Base-by-base conservation (phyloP, 30 jellyfish, hydroid and myxozoan genomes). In the Turritopsis rubra region DNA sequence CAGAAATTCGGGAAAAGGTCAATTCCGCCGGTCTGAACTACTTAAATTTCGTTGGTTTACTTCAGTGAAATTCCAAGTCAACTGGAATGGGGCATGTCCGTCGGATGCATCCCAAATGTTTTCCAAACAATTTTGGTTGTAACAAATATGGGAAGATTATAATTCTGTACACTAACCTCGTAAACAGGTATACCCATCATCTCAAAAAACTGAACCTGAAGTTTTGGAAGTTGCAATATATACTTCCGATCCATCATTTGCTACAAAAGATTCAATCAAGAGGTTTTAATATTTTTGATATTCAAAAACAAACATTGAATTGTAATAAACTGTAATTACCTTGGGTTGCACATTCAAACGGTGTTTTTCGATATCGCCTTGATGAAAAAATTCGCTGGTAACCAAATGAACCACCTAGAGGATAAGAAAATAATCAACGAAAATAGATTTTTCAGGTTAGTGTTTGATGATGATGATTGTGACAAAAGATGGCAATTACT, bases 301-400 rank as follows among this genome's bases (percentile, higher is more conserved):
- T n/a, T n/a, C n/a, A n/a, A 54, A 54, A 18, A 21, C 72, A 41
- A 41, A 41, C 5, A 41, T 3, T 41, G 60, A 41, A 13, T 41
- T 41, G 5, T 3, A 41, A 41, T 41, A 41, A 41, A 41, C 13
- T 5, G 52, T 23, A 25, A 7, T 0, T 87, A 92, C 98, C 92
- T 83, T 85, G 17, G 98, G 98, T 75, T 92, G 95, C 21, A 92
- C 96, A 71, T 87, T 95, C 80, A 92, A 81, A 30, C 81, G 81
- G 71, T 87, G 96, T 54, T 96, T 81, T 79, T 92, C 98, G 28
- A 92, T 84, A 75, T 92, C 98, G 21, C 98, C 98, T 82, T 92
- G 98, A 68, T 92, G 98, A 71, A 92, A 92, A 78, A 92, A 92
- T 66, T 92, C 98, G 68, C 98, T 92, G 29, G 98, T 92, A 20